These are phyloP conservation scores for Hirtodrosophila alboralis DNA, from an alignment of 2,888 invertebrate genomes.

Conservation along the genomic window DNA sequence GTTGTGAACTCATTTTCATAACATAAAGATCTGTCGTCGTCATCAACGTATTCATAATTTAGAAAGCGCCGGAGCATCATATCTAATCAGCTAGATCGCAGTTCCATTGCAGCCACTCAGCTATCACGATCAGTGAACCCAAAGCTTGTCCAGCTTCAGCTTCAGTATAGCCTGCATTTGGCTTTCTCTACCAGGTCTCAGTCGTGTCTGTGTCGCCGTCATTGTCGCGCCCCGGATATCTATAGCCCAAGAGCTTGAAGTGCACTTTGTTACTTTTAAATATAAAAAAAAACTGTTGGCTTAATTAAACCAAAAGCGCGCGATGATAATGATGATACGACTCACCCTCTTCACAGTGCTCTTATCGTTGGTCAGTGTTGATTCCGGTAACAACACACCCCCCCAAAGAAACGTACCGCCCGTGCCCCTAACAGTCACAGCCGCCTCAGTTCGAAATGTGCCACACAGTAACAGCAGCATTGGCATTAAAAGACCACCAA, in stretches of 20 bases:
- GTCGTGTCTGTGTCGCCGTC: slow-evolving; percentile 30
- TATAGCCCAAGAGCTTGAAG: slow-evolving; percentile 14
- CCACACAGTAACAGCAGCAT: slow-evolving; percentile 38
- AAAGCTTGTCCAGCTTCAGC: slow-evolving; percentile 5
- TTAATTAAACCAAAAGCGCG: slow-evolving; percentile 15
- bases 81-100: slow-evolving; percentile 30
- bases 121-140: slow-evolving; percentile 1
- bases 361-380: slow-evolving; percentile 67
- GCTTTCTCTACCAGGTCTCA: slow-evolving; percentile 32
- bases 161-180: slow-evolving; percentile 13
- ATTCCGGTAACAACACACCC: slow-evolving; percentile 63
- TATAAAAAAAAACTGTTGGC: slow-evolving; percentile 26
- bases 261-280: slow-evolving; percentile 32
- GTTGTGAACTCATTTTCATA: slow-evolving; percentile 51
- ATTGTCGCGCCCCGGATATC: slow-evolving; percentile 13
- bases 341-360: slow-evolving; percentile 56
- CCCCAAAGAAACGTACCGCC: slow-evolving; percentile 10
- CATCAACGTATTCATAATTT: slow-evolving; percentile 60
- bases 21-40: slow-evolving; percentile 22
- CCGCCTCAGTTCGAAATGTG: slow-evolving; percentile 26
- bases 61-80: slow-evolving; percentile 56
- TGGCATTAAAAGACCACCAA: slow-evolving; percentile 15
- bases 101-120: slow-evolving; percentile 13
- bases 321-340: slow-evolving; percentile 68
- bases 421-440: slow-evolving; percentile 6